Base-by-base conservation (phyloP, 2,797 vertebrate species). In the Monodelphis domestica region DNA sequence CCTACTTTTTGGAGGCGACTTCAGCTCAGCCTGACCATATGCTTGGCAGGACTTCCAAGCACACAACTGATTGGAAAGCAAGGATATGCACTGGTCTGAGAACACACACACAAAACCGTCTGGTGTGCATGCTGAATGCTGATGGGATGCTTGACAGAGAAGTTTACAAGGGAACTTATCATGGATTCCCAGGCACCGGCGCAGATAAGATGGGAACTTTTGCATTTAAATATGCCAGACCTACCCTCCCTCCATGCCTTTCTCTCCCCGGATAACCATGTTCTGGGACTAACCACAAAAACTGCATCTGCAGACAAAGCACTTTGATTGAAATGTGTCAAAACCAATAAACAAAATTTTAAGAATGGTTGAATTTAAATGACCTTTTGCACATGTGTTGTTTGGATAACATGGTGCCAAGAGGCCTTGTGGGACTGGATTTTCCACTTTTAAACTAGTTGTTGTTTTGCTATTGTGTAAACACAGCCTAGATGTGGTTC, bases 31-130 rank as follows among this genome's bases (percentile, higher is more conserved):
- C 95, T 50, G 9, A 57, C 96, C 94, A 88, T 94, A 90, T 94
- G 96, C 96, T 96, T 97, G 93, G 96, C 93, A 94, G 93, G 12
- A 78, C 93, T 91, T 97, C 96, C 95, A 95, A 97, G 96, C 93
- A 95, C 97, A 96, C 93, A 95, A 94, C 95, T 93, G 90, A 51
- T 91, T 95, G 88, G 89, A 97, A 98, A 94, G 70, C 90, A 94
- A 96, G 93, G 92, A 95, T 51, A 17, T 90, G 21, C 51, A 95
- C 97, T 89, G 96, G 84, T 95, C 92, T 92, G 55, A 92, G 96
- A 89, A 96, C 96, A 96, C 95, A 96, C 95, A 97, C 96, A 96
- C 63, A 94, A 94, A 97, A 95, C 56, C 3, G 0, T 54, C 94
- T 95, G 51, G 21, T 93, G 51, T 53, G 38, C 4, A 2, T 2